Base-by-base conservation (phyloP, 1,140 invertebrate species). In the Drosophila sucinea region DNA sequence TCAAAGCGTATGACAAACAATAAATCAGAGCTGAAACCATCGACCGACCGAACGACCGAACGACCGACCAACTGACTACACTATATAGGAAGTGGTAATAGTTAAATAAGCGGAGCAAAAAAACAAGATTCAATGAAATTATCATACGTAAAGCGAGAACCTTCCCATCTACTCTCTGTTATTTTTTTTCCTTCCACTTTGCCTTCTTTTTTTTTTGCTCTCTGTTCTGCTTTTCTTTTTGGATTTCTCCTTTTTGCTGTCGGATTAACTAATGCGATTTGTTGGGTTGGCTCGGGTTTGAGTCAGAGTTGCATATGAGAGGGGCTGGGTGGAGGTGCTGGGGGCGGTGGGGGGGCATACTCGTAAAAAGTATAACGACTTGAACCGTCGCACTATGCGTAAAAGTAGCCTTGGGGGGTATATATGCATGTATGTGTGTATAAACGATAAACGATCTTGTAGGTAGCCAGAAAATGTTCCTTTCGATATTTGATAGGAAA, bases 261-360 rank as follows among this genome's bases (percentile, higher is more conserved):
- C 82, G 82, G 82, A 86, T 86, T 86, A 86, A 86, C 82, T 86
- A 86, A 86, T 86, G 83, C 82, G 82, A 86, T 86, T 86, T 86
- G 81, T 70, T 77, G 79, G 73, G 40, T 76, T 63, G 57, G 66
- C 41, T 47, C 27, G 47, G 38, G 60, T 41, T 25, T 27, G 40
- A 40, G 27, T 27, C 30, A 32, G 60, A 29, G 60, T 51, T 51
- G 23, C 7, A 1, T 51, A 27, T n/a, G 17, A 4, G 8, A 8
- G 44, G 25, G 23, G 44, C 3, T 27, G 35, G 60, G 11, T n/a
- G 35, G 32, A 1, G 33, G 1, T 1, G 1, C 17, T 7, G 29
- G 30, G 1, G 25, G 25, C n/a, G 5, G 4, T 1, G 41, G n/a
- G 27, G 5, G 23, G 60, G 60, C 2, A 47, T 29, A 62, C 67